Evolutionary conservation across 2,797 vertebrate genomes (phyloP).

Genomic region (Chiroxiphia lanceolata): DNA sequence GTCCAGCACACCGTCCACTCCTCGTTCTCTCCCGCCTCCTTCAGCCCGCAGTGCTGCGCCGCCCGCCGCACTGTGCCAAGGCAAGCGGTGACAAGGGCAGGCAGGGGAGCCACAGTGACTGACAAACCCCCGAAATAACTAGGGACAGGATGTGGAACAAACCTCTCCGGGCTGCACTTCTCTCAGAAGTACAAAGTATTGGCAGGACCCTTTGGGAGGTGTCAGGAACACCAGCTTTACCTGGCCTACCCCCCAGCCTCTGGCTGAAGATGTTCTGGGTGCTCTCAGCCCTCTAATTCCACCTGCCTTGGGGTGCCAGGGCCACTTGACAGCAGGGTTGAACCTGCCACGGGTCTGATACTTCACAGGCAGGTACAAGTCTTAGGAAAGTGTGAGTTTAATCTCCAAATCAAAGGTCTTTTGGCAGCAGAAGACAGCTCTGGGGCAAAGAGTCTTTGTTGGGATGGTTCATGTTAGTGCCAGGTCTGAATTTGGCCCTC

Average conservation of each 20-base stretch:
- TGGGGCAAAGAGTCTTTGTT: background rate
- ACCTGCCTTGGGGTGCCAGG: background rate
- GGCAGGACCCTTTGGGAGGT: background rate
- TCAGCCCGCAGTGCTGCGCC: slow-evolving; percentile 71
- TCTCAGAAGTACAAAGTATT: background rate
- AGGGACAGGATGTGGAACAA: rapidly evolving
- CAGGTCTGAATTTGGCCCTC: background rate
- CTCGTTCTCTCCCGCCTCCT: slow-evolving; percentile 73
- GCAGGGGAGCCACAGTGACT: background rate
- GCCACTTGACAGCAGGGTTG: background rate
- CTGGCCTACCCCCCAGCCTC: background rate
- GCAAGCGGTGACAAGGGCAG: background rate
- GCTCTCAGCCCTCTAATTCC: background rate
- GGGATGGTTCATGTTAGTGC: background rate
- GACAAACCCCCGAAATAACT: background rate
- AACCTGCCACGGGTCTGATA: rapidly evolving
- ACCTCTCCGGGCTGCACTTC: background rate
- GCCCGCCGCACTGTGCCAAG: slow-evolving; percentile 76
- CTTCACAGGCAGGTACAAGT: background rate
- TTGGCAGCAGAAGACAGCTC: background rate
- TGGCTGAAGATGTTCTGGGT: background rate
- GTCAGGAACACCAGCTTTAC: background rate
- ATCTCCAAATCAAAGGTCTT: background rate
- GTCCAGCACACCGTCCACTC: slow-evolving; percentile 80
- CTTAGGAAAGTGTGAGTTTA: background rate